Percentiles rank a stretch among this genome's conserved stretches.
These are phyloP conservation scores for Fukomys damarensis DNA, from an alignment of 2,113 vertebrate species.

Conservation along the genomic window DNA sequence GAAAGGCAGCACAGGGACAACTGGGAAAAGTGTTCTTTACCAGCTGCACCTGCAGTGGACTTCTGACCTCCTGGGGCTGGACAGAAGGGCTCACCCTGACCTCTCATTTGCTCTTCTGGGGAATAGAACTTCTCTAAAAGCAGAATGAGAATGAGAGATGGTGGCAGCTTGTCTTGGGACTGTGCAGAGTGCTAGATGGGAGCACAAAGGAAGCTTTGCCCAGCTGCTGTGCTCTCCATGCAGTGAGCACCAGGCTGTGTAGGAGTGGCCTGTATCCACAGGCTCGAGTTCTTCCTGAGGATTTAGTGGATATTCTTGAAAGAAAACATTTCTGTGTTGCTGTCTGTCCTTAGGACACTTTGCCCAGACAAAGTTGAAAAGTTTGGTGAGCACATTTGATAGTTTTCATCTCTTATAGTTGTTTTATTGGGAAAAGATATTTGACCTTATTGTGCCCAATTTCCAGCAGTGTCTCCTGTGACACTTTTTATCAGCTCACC, in stretches of 20 bases:
- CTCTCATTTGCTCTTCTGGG: neutral
- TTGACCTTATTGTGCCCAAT: neutral
- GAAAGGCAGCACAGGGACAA: neutral
- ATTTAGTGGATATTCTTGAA: neutral
- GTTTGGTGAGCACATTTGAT: neutral
- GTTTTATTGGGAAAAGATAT: neutral
- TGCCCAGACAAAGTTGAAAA: neutral
- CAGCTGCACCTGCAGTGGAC: neutral
- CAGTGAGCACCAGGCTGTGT: fast-evolving
- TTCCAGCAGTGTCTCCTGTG: neutral
- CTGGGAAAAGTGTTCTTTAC: too few species aligned
- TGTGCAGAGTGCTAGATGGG: too few species aligned
- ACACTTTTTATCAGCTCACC: neutral
- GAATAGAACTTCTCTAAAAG: neutral
- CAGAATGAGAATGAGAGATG: neutral
- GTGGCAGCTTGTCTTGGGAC: neutral
- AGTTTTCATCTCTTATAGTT: neutral
- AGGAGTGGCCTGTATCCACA: neutral
- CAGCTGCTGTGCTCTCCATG: neutral
- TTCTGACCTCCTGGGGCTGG: neutral
- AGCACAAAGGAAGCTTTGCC: fast-evolving
- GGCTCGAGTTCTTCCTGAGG: neutral
- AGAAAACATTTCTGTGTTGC: neutral
- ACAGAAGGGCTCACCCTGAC: neutral
- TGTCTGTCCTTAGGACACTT: neutral